phyloP scores from a whole-genome alignment of 2,888 invertebrate genomes.

The Lordiphosa fenestrarum region DNA sequence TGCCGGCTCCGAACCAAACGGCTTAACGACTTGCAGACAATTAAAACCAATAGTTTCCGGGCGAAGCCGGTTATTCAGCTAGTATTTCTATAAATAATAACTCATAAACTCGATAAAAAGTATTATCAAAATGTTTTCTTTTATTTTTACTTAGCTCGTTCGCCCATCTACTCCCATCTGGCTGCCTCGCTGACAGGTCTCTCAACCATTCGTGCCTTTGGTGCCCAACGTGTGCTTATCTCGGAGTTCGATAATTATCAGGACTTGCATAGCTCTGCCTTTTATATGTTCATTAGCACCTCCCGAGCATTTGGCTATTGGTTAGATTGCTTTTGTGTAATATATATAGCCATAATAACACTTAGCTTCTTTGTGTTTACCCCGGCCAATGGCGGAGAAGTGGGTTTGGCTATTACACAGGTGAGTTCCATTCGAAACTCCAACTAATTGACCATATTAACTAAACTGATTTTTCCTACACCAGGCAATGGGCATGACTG shows the following conservation, averaged over 20 bases:
- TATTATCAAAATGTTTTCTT: too few relatives aligned
- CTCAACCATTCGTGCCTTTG: conserved; percentile 94
- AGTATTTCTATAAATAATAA: too few relatives aligned
- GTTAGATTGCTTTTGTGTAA: conserved; percentile 92
- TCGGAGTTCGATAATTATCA: conserved; percentile 91
- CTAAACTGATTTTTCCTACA: not conserved
- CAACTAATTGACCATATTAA: not conserved
- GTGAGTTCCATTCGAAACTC: conserved; percentile 15
- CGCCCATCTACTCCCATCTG: conserved; percentile 96
- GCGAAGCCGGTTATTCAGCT: too few relatives aligned
- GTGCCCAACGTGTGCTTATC: conserved; percentile 88
- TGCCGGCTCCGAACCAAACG: too few relatives aligned
- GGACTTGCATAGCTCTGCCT: conserved; percentile 93
- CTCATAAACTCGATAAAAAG: too few relatives aligned
- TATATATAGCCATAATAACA: conserved; percentile 93
- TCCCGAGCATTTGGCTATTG: conserved; percentile 97
- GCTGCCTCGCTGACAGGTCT: conserved; percentile 94
- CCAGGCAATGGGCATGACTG: conserved; percentile 86
- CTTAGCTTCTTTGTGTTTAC: conserved; percentile 89
- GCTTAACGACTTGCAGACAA: too few relatives aligned
- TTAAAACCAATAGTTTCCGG: too few relatives aligned
- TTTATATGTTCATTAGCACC: conserved; percentile 93
- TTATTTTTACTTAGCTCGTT: conserved; percentile 84
- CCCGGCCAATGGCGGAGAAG: conserved; percentile 85
- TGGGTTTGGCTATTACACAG: conserved; percentile 90